phyloP scores from a whole-genome alignment of 2,888 invertebrate species.

The Dastarcus helophoroides region DNA sequence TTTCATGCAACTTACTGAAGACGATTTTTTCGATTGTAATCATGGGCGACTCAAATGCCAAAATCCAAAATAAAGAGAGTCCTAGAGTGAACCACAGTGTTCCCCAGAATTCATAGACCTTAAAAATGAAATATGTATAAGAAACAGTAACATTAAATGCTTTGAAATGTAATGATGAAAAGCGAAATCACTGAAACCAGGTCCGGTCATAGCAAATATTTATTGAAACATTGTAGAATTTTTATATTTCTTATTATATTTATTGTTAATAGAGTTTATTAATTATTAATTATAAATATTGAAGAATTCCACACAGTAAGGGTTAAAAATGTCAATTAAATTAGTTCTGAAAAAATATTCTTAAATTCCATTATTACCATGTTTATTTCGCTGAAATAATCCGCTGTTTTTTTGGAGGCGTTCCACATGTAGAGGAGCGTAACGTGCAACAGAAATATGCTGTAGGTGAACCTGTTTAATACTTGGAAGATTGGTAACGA shows the following conservation, averaged over 20 bases:
- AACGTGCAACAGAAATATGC: constrained; percentile 38
- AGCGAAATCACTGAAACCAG: too few species aligned
- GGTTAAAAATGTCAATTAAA: too few species aligned
- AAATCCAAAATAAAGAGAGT: constrained; percentile 8
- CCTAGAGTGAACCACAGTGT: constrained; percentile 7
- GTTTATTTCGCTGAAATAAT: constrained; percentile 11
- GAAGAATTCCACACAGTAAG: too few species aligned
- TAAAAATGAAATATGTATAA: constrained; percentile 2
- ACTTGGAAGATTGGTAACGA: constrained; percentile 38
- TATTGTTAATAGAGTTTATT: too few species aligned
- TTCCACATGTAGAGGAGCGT: constrained; percentile 10
- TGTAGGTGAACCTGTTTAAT: constrained; percentile 39
- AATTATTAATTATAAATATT: too few species aligned
- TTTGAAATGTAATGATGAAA: too few species aligned
- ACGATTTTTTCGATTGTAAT: constrained; percentile 9
- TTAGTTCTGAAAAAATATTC: too few species aligned
- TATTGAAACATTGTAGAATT: too few species aligned
- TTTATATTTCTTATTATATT: not conserved
- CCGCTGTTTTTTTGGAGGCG: constrained; percentile 4
- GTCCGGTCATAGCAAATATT: too few species aligned
- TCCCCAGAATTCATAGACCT: constrained; percentile 10
- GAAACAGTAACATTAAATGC: too few species aligned
- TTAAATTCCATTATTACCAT: constrained; percentile 13
- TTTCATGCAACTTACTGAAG: constrained; percentile 4
- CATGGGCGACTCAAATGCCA: constrained; percentile 10